Evolutionary conservation across 2,888 invertebrate genomes (phyloP).

Genomic region (Antheraea assamensis): DNA sequence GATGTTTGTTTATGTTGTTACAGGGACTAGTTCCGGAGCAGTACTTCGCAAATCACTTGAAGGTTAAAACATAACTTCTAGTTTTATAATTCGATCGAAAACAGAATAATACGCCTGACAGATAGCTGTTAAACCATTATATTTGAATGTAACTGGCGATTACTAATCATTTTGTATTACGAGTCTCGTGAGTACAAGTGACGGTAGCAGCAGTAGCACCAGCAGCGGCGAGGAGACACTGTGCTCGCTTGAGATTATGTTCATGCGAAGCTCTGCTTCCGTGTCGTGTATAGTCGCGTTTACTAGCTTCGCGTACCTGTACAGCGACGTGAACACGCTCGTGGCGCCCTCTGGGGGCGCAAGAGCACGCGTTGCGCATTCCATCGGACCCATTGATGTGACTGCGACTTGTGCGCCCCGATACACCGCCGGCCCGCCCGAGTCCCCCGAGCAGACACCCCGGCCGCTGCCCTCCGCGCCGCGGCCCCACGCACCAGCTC

Average conservation of each 20-base stretch:
- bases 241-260: constrained; percentile 25
- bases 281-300: constrained; percentile 57
- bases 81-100: not conserved
- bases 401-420: constrained; percentile 55
- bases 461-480: constrained; percentile 39
- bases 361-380: constrained; percentile 42
- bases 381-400: constrained; percentile 66
- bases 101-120: not conserved
- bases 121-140: not conserved
- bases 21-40: not conserved
- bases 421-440: constrained; percentile 65
- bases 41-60: not conserved
- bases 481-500: constrained; percentile 23
- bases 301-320: constrained; percentile 54
- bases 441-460: constrained; percentile 72
- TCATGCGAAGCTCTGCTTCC: constrained; percentile 50
- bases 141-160: not conserved
- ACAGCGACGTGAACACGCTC: constrained; percentile 67
- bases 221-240: constrained; percentile 3
- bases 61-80: not conserved
- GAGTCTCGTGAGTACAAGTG: constrained; percentile 5
- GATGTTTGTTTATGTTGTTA: not conserved
- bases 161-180: not conserved
- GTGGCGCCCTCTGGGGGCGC: constrained; percentile 40
- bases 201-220: constrained; percentile 6